A percentile compares a stretch with the other conserved stretches of the same genome.
Conservation (phyloP, 2,888 invertebrate species). For the Laothoe populi region DNA sequence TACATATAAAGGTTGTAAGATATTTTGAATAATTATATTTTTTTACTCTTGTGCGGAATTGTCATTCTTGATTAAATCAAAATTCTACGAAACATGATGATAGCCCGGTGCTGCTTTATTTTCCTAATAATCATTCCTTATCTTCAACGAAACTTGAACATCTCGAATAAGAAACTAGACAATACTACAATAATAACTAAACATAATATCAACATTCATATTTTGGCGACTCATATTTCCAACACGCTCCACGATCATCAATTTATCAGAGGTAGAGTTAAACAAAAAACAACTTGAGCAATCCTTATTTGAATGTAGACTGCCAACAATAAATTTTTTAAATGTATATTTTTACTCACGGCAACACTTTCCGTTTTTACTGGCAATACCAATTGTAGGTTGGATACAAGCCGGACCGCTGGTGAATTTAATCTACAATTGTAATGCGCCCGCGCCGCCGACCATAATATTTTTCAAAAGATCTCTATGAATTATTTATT, state of each 20-base stretch:
- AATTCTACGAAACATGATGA: background rate
- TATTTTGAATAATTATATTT: background rate
- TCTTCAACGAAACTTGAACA: background rate
- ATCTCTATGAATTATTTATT: constrained; percentile 80
- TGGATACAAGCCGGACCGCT: constrained; percentile 30
- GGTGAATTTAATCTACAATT: constrained; percentile 66
- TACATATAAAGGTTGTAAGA: no score
- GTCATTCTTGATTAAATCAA: background rate
- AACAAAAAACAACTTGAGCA: no score
- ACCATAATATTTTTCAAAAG: constrained; percentile 78
- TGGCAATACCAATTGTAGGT: constrained; percentile 33
- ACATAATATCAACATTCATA: no score
- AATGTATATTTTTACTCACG: constrained; percentile 25
- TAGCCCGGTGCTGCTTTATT: background rate
- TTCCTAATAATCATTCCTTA: background rate
- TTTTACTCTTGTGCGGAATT: background rate
- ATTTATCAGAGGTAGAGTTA: no score
- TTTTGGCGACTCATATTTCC: no score
- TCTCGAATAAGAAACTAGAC: background rate
- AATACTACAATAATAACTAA: no score
- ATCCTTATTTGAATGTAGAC: background rate
- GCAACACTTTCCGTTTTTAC: constrained; percentile 38
- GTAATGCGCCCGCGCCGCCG: constrained; percentile 72
- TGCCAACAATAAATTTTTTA: background rate
- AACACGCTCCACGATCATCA: no score